A percentile compares a stretch with the other conserved stretches of the same genome.
Conservation (phyloP, 2,888 invertebrate species). For the Drosophila eohydei region DNA sequence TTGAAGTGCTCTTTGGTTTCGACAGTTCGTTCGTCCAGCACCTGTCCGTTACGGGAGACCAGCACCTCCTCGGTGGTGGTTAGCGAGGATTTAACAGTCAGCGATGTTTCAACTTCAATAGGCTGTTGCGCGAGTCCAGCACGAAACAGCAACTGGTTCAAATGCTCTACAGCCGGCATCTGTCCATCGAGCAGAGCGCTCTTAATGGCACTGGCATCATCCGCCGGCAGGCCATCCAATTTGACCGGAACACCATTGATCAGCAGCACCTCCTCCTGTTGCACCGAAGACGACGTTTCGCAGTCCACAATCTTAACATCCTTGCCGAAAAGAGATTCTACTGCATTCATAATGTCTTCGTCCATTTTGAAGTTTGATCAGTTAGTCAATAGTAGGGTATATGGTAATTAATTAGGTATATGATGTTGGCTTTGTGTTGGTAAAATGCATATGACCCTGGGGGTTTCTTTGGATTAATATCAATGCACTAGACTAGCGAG, state of each 20-base stretch:
- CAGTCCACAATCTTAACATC: slow-evolving; percentile 90
- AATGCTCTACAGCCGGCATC: slow-evolving; percentile 89
- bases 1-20: slow-evolving; percentile 90
- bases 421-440: slow-evolving; percentile 49
- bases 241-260: slow-evolving; percentile 90
- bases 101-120: slow-evolving; percentile 89
- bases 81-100: slow-evolving; percentile 89
- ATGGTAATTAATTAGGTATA: slow-evolving; percentile 41
- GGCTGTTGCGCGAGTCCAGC: slow-evolving; percentile 89
- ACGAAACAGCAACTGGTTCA: slow-evolving; percentile 89
- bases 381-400: slow-evolving; percentile 50
- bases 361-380: slow-evolving; percentile 85
- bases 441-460: slow-evolving; percentile 72
- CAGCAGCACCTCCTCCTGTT: slow-evolving; percentile 89
- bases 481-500: slow-evolving; percentile 64
- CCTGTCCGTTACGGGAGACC: slow-evolving; percentile 88
- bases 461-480: slow-evolving; percentile 76
- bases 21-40: slow-evolving; percentile 89
- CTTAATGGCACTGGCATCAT: slow-evolving; percentile 89
- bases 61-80: slow-evolving; percentile 90
- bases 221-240: slow-evolving; percentile 88
- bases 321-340: slow-evolving; percentile 90
- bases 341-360: slow-evolving; percentile 91
- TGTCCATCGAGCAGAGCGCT: slow-evolving; percentile 89
- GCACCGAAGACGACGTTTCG: slow-evolving; percentile 89